phyloP scores from a whole-genome alignment of 2,113 vertebrate species.

The Hylia prasina region DNA sequence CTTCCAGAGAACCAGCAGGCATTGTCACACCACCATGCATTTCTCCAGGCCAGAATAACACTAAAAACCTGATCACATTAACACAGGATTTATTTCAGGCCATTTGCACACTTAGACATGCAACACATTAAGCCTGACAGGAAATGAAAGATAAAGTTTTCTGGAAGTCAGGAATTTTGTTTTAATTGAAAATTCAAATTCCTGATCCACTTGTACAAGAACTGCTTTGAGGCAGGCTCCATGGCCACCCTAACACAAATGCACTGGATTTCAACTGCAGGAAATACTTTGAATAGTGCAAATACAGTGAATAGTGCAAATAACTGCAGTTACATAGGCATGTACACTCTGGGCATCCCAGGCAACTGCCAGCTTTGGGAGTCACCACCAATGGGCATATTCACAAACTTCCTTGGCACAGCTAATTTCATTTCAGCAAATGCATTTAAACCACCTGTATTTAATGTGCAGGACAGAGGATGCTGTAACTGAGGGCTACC shows the following conservation, averaged over 20 bases:
- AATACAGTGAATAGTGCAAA: background rate
- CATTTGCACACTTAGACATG: background rate
- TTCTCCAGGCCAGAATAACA: background rate
- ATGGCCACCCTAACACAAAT: background rate
- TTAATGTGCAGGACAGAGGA: background rate
- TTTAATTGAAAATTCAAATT: background rate
- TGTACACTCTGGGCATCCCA: background rate
- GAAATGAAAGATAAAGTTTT: background rate
- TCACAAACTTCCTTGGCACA: background rate
- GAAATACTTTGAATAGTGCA: background rate
- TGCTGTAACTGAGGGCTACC: background rate
- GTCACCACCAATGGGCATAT: background rate
- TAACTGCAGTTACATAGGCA: background rate
- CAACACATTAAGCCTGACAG: background rate
- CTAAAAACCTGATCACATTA: background rate
- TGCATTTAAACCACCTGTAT: background rate
- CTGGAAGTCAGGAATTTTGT: background rate
- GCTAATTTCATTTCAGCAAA: background rate
- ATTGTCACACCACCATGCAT: background rate
- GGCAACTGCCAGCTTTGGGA: background rate
- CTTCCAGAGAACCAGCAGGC: background rate
- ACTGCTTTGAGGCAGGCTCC: background rate
- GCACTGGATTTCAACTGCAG: background rate
- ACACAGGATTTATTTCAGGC: background rate
- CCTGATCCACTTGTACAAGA: background rate